Conservation (phyloP, 2,797 vertebrate species). For the Amblyraja radiata region DNA sequence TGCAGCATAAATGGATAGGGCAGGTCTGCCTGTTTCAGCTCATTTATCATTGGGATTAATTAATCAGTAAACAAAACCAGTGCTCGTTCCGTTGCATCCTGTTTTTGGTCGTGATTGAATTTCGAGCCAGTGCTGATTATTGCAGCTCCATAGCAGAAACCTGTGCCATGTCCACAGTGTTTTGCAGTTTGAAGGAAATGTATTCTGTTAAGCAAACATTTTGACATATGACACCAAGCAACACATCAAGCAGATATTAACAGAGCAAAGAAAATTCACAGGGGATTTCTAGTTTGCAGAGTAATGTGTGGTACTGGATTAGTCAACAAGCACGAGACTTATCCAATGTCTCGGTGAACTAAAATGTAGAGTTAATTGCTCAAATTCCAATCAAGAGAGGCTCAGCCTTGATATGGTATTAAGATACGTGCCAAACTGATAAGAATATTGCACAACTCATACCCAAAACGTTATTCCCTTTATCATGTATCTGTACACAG, state of each 20-base stretch:
- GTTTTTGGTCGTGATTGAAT: background rate
- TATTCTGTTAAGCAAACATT: background rate
- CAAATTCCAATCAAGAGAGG: background rate
- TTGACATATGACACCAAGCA: background rate
- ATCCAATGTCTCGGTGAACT: background rate
- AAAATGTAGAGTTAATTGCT: background rate
- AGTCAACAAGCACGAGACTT: background rate
- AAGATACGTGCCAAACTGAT: background rate
- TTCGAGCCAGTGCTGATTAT: background rate
- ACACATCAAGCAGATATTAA: conserved; percentile 18
- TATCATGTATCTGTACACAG: too few species aligned
- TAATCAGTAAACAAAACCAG: too few species aligned
- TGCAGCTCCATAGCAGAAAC: background rate
- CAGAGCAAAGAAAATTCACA: background rate
- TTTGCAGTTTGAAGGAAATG: background rate
- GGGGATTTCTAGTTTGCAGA: background rate
- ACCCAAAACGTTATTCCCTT: too few species aligned
- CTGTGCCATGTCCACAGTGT: background rate
- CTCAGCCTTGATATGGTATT: background rate
- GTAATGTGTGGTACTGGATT: background rate
- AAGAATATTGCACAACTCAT: background rate
- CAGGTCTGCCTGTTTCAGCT: too few species aligned
- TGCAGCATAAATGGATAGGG: too few species aligned
- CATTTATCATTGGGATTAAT: too few species aligned
- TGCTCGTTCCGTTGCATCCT: too few species aligned